Conservation (phyloP, 2,888 invertebrate species). For the Agonopterix arenella region DNA sequence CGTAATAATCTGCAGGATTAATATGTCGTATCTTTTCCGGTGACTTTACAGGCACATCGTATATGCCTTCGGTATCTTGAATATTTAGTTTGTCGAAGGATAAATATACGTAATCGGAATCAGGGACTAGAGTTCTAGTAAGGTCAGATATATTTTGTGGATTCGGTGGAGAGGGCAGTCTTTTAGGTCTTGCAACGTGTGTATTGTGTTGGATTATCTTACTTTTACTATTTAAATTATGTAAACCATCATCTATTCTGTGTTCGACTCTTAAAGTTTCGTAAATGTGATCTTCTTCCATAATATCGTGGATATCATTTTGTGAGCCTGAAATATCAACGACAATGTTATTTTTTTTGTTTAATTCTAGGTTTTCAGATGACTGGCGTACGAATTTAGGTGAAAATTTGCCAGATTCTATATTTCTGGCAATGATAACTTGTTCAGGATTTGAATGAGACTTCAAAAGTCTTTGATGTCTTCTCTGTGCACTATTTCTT, state of each 20-base stretch:
- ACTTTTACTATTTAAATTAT: conserved; percentile 43
- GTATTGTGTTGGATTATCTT: conserved; percentile 49
- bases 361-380: conserved; percentile 47
- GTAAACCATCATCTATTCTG: conserved; percentile 41
- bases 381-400: conserved; percentile 53
- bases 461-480: conserved; percentile 74
- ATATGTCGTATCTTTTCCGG: conserved; percentile 33
- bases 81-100: conserved; percentile 59
- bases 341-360: conserved; percentile 25
- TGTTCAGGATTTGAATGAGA: conserved; percentile 72
- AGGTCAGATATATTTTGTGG: conserved; percentile 23
- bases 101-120: conserved; percentile 71
- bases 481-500: conserved; percentile 69
- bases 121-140: conserved; percentile 47
- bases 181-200: conserved; percentile 41
- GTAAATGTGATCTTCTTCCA: conserved; percentile 77
- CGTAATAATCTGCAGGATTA: conserved; percentile 45
- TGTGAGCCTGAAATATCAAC: conserved; percentile 24
- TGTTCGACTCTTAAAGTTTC: conserved; percentile 74
- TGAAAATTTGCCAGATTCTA: conserved; percentile 45
- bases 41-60: conserved; percentile 59
- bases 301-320: conserved; percentile 31
- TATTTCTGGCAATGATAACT: conserved; percentile 55
- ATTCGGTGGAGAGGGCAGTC: conserved; percentile 52
- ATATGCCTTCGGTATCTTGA: conserved; percentile 52